These are phyloP conservation scores for Toxonevra muliebris DNA, from an alignment of 2,888 invertebrate genomes.

Conservation along the genomic window DNA sequence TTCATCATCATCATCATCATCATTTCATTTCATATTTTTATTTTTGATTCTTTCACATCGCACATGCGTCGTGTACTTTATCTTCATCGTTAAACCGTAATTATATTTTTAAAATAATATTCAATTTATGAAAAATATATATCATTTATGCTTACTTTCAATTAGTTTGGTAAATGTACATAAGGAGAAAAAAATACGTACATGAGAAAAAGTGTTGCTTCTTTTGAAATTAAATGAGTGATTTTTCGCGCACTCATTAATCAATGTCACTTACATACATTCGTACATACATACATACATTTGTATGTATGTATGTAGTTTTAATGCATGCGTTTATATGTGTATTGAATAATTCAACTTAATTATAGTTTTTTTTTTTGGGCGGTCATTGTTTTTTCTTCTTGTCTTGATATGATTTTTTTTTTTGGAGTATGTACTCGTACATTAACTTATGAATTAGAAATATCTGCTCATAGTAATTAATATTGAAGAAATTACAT, in stretches of 20 bases:
- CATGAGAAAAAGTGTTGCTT: not conserved
- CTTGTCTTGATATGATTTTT: too few relatives aligned
- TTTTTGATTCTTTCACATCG: not conserved
- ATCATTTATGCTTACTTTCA: not conserved
- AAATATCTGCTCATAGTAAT: too few relatives aligned
- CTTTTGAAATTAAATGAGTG: not conserved
- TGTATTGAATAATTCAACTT: conserved; percentile 30
- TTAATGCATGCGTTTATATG: not conserved
- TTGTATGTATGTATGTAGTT: too few relatives aligned
- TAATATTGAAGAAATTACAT: too few relatives aligned
- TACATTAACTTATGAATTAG: too few relatives aligned
- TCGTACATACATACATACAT: too few relatives aligned
- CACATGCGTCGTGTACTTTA: not conserved
- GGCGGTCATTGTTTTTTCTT: too few relatives aligned
- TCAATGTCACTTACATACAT: conserved; percentile 26
- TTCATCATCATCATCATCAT: too few relatives aligned
- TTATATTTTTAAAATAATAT: not conserved
- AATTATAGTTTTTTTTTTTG: conserved; percentile 22
- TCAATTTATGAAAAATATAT: conserved; percentile 2
- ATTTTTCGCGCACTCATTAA: conserved; percentile 23
- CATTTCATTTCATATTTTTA: not conserved
- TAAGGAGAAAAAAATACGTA: too few relatives aligned
- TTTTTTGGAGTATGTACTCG: too few relatives aligned
- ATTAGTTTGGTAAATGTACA: too few relatives aligned
- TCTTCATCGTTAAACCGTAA: not conserved